Conservation (phyloP, 1,140 invertebrate species). For the Cydia pomonella region DNA sequence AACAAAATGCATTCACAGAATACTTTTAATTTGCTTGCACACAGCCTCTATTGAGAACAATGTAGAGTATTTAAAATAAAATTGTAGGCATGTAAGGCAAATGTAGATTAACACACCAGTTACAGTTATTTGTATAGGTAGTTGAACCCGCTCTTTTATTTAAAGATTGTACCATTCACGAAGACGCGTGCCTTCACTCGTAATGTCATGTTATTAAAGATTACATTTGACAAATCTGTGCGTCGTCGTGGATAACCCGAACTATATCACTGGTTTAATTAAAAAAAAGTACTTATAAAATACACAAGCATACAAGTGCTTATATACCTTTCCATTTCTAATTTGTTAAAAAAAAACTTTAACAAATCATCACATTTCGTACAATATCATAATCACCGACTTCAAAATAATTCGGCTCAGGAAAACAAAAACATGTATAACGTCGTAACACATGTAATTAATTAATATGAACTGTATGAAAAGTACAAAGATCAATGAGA, state of each 20-base stretch:
- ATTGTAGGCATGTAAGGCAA: constrained; percentile 55
- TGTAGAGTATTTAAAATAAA: constrained; percentile 56
- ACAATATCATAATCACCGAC: constrained; percentile 41
- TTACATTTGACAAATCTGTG: no score
- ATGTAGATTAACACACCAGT: constrained; percentile 38
- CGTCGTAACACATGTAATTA: constrained; percentile 60
- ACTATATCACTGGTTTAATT: background rate
- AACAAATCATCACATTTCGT: constrained; percentile 47
- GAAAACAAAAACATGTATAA: constrained; percentile 49
- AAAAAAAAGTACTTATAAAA: background rate
- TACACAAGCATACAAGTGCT: constrained; percentile 6
- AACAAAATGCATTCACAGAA: constrained; percentile 60
- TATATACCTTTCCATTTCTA: background rate
- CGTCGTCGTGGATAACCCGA: no score
- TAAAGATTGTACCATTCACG: no score
- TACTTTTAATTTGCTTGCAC: constrained; percentile 79
- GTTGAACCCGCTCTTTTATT: background rate
- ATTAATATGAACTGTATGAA: constrained; percentile 58
- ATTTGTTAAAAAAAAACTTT: constrained; percentile 44
- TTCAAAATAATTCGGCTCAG: constrained; percentile 41
- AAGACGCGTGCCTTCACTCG: no score
- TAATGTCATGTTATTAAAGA: no score
- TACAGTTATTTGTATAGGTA: background rate
- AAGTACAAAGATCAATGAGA: constrained; percentile 62
- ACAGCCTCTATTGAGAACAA: constrained; percentile 78